Percentiles rank a stretch among this genome's conserved stretches.
Evolutionary conservation across 1,140 invertebrate species (phyloP).

Genomic region (Calephelis nemesis): DNA sequence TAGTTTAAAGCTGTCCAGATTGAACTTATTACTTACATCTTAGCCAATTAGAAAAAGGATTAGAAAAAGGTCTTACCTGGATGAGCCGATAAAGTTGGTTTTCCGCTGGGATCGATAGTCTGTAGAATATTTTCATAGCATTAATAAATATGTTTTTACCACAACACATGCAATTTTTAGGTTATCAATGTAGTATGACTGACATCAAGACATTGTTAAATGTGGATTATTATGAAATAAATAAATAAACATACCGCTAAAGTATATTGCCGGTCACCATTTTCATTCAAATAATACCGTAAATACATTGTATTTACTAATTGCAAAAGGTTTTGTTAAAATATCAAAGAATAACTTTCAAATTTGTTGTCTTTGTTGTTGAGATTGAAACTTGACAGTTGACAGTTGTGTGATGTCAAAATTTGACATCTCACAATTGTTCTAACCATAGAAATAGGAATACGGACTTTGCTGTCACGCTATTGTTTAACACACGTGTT

Average conservation of each 20-base stretch:
- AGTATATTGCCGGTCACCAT: conserved; percentile 86
- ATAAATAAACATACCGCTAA: conserved; percentile 80
- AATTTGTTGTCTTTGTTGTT: too few species aligned
- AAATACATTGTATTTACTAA: conserved; percentile 82
- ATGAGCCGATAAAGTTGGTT: conserved; percentile 93
- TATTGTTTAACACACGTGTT: too few species aligned
- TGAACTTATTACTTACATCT: background rate
- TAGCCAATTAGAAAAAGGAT: background rate
- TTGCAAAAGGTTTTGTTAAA: background rate
- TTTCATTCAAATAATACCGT: conserved; percentile 86
- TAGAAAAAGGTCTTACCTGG: conserved; percentile 80
- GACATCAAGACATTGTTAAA: too few species aligned
- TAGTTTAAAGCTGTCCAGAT: too few species aligned
- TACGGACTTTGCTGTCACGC: too few species aligned
- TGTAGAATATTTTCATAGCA: conserved; percentile 57
- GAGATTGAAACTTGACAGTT: too few species aligned
- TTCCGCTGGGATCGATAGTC: conserved; percentile 87
- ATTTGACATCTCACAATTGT: too few species aligned
- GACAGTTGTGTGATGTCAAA: too few species aligned
- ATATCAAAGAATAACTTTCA: too few species aligned
- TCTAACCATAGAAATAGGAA: too few species aligned
- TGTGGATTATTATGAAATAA: background rate
- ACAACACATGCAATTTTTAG: conserved; percentile 4
- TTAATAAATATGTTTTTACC: conserved; percentile 6
- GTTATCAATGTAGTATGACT: conserved; percentile 21